These are phyloP conservation scores for Odiellus spinosus DNA, from an alignment of 2,888 invertebrate genomes.

Conservation along the genomic window DNA sequence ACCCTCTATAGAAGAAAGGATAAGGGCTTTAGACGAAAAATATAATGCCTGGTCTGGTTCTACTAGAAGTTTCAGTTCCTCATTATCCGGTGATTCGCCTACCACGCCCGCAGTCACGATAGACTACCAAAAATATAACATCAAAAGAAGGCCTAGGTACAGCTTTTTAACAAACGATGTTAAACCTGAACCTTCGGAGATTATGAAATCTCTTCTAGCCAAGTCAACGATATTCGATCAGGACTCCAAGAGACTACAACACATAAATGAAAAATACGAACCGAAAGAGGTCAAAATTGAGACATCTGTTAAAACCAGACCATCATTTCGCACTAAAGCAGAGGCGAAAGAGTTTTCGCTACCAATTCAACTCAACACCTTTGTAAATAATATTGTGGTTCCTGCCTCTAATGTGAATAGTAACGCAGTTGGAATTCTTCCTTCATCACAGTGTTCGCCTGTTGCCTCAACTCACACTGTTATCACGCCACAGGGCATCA, in stretches of 20 bases:
- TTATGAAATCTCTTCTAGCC: slow-evolving; percentile 76
- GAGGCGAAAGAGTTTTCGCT: slow-evolving; percentile 23
- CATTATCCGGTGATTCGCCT: slow-evolving; percentile 1
- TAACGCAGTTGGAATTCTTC: slow-evolving; percentile 6
- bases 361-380: slow-evolving; percentile 8
- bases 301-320: slow-evolving; percentile 14
- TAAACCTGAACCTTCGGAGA: slow-evolving; percentile 70
- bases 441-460: slow-evolving; percentile 7
- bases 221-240: slow-evolving; percentile 91
- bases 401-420: slow-evolving; percentile 7
- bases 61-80: slow-evolving; percentile 10
- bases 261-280: slow-evolving; percentile 63
- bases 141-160: slow-evolving; percentile 27
- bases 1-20: slow-evolving; percentile 68
- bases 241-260: slow-evolving; percentile 75
- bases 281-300: slow-evolving; percentile 24
- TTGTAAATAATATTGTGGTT: slow-evolving; percentile 7
- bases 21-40: slow-evolving; percentile 79
- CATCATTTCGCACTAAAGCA: slow-evolving; percentile 23
- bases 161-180: slow-evolving; percentile 13
- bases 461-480: too few species aligned
- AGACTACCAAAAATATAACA: slow-evolving; percentile 28
- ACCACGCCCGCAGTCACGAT: slow-evolving; percentile 9
- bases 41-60: slow-evolving; percentile 66
- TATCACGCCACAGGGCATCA: too few species aligned